Evolutionary conservation across 2,888 invertebrate species (phyloP).

Genomic region (Belgica antarctica): DNA sequence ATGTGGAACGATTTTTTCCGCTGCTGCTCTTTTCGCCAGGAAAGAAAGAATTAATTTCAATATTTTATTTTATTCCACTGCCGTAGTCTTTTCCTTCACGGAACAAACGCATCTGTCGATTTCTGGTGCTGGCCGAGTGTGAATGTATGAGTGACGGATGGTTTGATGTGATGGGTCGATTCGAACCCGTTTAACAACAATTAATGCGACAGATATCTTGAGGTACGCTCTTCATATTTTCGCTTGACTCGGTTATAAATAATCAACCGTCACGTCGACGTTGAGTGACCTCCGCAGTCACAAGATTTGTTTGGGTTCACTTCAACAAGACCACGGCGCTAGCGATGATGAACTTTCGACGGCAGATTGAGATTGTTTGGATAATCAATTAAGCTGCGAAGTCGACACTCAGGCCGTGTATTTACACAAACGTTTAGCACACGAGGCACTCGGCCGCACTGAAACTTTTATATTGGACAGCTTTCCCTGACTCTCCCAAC

Average conservation of each 20-base stretch:
- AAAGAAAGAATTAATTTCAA: slow-evolving; percentile 37
- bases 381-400: slow-evolving; percentile 24
- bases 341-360: too few species aligned
- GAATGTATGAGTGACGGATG: not conserved
- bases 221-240: too few species aligned
- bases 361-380: too few species aligned
- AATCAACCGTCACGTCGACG: too few species aligned
- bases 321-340: too few species aligned
- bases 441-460: too few species aligned
- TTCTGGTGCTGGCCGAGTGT: not conserved
- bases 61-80: slow-evolving; percentile 5
- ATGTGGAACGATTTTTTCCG: not conserved
- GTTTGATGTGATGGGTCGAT: not conserved
- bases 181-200: not conserved
- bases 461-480: too few species aligned
- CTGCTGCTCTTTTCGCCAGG: slow-evolving; percentile 31
- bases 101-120: slow-evolving; percentile 35
- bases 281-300: too few species aligned
- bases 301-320: too few species aligned
- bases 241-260: too few species aligned
- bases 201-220: too few species aligned
- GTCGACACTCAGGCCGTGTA: slow-evolving; percentile 10
- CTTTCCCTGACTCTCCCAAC: too few species aligned
- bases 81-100: slow-evolving; percentile 10
- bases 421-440: not conserved